Evolutionary conservation across 1,140 invertebrate genomes (phyloP).

Genomic region (Geopemphigus sp.): DNA sequence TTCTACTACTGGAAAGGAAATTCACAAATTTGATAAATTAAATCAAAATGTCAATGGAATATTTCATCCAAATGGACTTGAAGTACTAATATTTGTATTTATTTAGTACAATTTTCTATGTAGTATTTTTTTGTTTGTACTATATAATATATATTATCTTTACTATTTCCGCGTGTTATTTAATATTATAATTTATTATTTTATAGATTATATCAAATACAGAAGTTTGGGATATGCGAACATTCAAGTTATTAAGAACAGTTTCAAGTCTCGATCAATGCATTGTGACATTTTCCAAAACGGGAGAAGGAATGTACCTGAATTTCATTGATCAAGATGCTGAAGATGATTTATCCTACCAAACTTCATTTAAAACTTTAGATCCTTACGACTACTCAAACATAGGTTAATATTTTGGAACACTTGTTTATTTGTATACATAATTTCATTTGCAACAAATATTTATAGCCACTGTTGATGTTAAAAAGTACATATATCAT

Average conservation of each 20-base stretch:
- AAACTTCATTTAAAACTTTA: slow-evolving; percentile 89
- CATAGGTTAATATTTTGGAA: slow-evolving; percentile 65
- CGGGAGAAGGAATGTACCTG: slow-evolving; percentile 67
- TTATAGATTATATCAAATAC: slow-evolving; percentile 73
- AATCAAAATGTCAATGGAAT: slow-evolving; percentile 92
- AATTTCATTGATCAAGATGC: slow-evolving; percentile 64
- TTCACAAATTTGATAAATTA: slow-evolving; percentile 97
- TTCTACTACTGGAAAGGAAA: slow-evolving; percentile 77
- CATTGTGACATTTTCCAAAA: slow-evolving; percentile 69
- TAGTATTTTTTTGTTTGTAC: not conserved
- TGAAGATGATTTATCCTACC: slow-evolving; percentile 69
- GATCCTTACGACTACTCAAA: slow-evolving; percentile 91
- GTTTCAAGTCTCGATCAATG: slow-evolving; percentile 90
- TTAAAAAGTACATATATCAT: slow-evolving; percentile 77
- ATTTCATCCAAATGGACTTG: slow-evolving; percentile 95
- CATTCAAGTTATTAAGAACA: slow-evolving; percentile 89
- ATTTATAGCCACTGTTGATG: slow-evolving; percentile 77
- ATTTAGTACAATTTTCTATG: not conserved
- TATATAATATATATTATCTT: not conserved
- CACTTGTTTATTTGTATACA: not conserved
- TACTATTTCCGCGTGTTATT: not conserved
- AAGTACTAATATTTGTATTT: slow-evolving; percentile 63
- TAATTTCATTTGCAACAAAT: not conserved
- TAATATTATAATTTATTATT: not conserved
- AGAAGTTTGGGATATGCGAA: slow-evolving; percentile 93